Percentiles rank a stretch among this genome's conserved stretches.
These are phyloP conservation scores for Heterohyrax brucei DNA, from an alignment of 2,797 vertebrate genomes.

Conservation along the genomic window DNA sequence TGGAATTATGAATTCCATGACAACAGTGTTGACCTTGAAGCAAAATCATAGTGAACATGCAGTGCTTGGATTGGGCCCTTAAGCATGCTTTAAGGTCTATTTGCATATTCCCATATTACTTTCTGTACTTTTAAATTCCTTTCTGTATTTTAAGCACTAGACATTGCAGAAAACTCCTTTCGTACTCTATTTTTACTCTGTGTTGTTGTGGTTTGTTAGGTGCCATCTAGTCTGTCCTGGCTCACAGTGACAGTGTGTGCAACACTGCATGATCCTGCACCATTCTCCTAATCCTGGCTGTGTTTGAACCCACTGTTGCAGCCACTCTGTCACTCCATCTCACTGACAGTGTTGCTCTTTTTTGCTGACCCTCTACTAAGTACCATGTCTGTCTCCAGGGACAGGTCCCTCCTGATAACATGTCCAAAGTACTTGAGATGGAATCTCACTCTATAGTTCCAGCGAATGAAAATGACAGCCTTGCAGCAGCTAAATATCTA, in stretches of 20 bases:
- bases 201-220: too few species aligned
- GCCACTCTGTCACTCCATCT: too few species aligned
- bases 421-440: too few species aligned
- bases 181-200: constrained; percentile 59
- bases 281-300: too few species aligned
- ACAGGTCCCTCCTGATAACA: too few species aligned
- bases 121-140: not conserved
- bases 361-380: too few species aligned
- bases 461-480: constrained; percentile 76
- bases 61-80: not conserved
- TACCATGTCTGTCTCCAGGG: too few species aligned
- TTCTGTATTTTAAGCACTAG: constrained; percentile 54
- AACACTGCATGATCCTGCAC: too few species aligned
- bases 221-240: too few species aligned
- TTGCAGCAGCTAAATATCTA: constrained; percentile 75
- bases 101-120: constrained; percentile 48
- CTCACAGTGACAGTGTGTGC: too few species aligned
- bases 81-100: not conserved
- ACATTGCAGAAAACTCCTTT: constrained; percentile 64
- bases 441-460: constrained; percentile 1
- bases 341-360: too few species aligned
- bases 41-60: not conserved
- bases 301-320: too few species aligned
- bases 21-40: not conserved
- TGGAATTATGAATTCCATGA: not conserved